Base-by-base conservation (phyloP, 2,888 invertebrate species). In the Allacma fusca region DNA sequence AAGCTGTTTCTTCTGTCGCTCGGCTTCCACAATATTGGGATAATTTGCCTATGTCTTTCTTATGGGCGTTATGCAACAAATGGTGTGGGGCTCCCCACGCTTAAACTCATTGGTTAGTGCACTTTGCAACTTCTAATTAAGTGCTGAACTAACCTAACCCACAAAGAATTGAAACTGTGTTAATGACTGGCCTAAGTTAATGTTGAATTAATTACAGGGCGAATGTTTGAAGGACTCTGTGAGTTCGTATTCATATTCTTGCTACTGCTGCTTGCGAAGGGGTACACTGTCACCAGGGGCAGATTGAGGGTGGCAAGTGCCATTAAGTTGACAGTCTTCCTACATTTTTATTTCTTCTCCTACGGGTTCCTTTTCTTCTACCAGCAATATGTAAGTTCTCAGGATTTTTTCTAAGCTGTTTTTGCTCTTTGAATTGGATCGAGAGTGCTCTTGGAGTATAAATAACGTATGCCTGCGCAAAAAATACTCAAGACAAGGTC, bases 201-300 rank as follows among this genome's bases (percentile, higher is more conserved):
- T 13, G 40, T 40, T 40, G 40, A n/a, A 34, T 57, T 57, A 57
- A 19, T 21, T 57, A 57, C 87, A 91, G 94, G 93, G n/a, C 90
- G 91, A 80, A 88, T 94, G 80, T 87, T 92, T 62, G 91, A 92
- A 86, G 91, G 93, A 0, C 87, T 90, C 1, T 91, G 94, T 21
- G 93, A 94, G 86, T 91, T 92, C 74, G 87, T 91, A 0, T 96
- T 93, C 85, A 88, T 96, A 0, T 87, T 95, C 0, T 88, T 96
- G 19, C 88, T 97, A 73, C 88, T 97, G 0, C 88, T 97, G 5
- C 88, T 97, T 87, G 95, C 93, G 0, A 95, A 96, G 86, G 97
- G 97, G 0, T 97, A 92, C 86, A 96, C 96, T 0, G 92, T 97
- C 34, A 97, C 96, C 0, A 89, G 96, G 71, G 96, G 94, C 0